Conservation (phyloP, 2,113 vertebrate species). For the Lontra canadensis region DNA sequence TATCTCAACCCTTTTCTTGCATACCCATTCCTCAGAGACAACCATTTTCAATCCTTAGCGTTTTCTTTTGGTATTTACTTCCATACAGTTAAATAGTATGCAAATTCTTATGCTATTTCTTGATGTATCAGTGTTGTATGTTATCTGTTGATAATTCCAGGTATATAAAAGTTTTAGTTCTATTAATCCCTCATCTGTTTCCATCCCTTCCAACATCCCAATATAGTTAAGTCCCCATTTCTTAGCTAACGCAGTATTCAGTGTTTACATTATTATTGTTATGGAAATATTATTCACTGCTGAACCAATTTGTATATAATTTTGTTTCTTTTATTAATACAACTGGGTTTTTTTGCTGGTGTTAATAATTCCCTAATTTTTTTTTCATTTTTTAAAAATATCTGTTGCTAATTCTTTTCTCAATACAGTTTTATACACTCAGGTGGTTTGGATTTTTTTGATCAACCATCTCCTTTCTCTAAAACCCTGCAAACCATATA, state of each 20-base stretch:
- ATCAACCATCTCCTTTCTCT: background rate
- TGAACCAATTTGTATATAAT: background rate
- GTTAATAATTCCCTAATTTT: background rate
- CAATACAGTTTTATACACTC: background rate
- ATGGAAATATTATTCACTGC: slow-evolving; percentile 5
- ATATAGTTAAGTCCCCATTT: background rate
- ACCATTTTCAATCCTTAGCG: background rate
- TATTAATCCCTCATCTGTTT: background rate
- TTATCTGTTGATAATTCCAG: slow-evolving; percentile 17
- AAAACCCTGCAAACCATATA: background rate
- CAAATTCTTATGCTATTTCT: background rate
- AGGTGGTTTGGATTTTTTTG: background rate
- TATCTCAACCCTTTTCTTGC: background rate
- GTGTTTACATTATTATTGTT: background rate
- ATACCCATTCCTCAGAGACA: background rate
- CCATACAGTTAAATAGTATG: background rate
- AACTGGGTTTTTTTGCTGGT: background rate
- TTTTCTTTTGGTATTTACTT: background rate
- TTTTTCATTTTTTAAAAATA: slow-evolving; percentile 25
- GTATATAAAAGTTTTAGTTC: background rate
- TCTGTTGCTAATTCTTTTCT: slow-evolving; percentile 31
- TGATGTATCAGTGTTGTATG: background rate
- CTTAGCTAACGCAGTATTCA: background rate
- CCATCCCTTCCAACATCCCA: background rate
- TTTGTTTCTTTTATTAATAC: background rate